A percentile compares a stretch with the other conserved stretches of the same genome.
Conservation (phyloP, 2,113 vertebrate species). For the Phasianus colchicus region DNA sequence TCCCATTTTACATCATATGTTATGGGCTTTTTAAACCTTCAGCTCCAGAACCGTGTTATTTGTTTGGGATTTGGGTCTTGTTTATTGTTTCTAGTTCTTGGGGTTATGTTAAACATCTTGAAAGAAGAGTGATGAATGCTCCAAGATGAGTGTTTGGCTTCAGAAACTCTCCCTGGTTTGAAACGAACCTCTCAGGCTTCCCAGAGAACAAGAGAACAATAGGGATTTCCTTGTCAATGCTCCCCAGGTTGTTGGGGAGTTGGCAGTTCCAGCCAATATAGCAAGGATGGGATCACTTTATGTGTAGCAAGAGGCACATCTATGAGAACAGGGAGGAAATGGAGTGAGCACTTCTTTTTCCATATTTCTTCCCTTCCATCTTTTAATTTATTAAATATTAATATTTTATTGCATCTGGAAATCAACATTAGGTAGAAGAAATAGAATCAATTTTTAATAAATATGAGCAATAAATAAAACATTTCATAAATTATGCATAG, state of each 20-base stretch:
- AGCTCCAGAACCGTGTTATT: neutral
- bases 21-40: neutral
- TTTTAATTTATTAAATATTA: constrained; percentile 67
- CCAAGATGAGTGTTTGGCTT: neutral
- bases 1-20: neutral
- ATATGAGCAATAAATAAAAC: constrained; percentile 71
- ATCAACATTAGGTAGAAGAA: constrained; percentile 61
- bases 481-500: constrained; percentile 71
- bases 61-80: neutral
- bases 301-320: neutral
- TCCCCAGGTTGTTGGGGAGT: neutral
- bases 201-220: neutral
- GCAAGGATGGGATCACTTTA: neutral
- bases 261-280: neutral
- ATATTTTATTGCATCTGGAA: constrained; percentile 57
- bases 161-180: neutral
- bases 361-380: constrained; percentile 16
- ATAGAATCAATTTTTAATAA: constrained; percentile 75
- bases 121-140: neutral
- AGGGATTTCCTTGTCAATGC: neutral
- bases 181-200: neutral
- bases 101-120: neutral
- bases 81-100: neutral
- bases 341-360: neutral
- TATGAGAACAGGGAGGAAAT: neutral